Conservation (phyloP, 2,888 invertebrate species). For the Pseudolycoriella hygida region DNA sequence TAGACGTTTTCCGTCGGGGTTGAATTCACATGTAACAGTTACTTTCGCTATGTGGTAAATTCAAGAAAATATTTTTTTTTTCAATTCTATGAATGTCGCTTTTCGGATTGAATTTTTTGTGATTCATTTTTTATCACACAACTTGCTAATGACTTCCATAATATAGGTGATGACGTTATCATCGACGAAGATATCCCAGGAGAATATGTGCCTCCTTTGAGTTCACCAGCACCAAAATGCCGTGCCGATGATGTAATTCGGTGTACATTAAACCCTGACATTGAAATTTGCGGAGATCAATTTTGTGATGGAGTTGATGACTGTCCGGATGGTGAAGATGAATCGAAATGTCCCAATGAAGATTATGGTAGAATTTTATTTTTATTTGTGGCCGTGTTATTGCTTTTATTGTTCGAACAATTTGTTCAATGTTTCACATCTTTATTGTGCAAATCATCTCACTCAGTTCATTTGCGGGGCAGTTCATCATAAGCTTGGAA, state of each 20-base stretch:
- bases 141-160: too few relatives aligned
- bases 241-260: slow-evolving; percentile 21
- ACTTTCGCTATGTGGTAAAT: too few relatives aligned
- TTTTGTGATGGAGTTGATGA: slow-evolving; percentile 20
- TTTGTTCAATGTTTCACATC: slow-evolving; percentile 5
- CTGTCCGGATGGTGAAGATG: slow-evolving; percentile 26
- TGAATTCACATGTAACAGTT: too few relatives aligned
- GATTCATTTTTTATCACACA: too few relatives aligned
- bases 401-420: slow-evolving; percentile 6
- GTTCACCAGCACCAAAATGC: slow-evolving; percentile 12
- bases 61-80: too few relatives aligned
- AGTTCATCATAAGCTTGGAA: too few relatives aligned
- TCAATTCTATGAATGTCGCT: too few relatives aligned
- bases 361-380: slow-evolving; percentile 9
- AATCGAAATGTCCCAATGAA: slow-evolving; percentile 22
- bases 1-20: too few relatives aligned
- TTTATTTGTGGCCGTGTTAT: slow-evolving; percentile 1
- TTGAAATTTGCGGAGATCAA: slow-evolving; percentile 21
- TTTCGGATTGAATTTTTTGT: too few relatives aligned
- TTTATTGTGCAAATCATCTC: background rate
- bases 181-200: too few relatives aligned
- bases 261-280: slow-evolving; percentile 16
- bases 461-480: background rate
- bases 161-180: too few relatives aligned
- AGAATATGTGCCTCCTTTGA: background rate